Conservation (phyloP, 2,113 vertebrate genomes). For the Clupea harengus region DNA sequence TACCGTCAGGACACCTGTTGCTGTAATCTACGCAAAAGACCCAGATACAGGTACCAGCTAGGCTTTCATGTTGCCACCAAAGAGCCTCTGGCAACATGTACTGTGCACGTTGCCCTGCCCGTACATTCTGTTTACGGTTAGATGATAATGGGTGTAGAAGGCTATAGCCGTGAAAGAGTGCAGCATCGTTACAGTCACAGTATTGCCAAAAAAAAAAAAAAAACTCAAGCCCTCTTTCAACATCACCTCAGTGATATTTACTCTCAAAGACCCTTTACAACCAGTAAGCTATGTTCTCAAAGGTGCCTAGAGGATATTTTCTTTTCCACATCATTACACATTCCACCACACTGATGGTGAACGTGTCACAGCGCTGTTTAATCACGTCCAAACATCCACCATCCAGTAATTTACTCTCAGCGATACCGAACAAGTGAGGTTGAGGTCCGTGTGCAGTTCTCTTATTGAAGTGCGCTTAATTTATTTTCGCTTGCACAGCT, state of each 20-base stretch:
- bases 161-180: not conserved
- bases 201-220: not conserved
- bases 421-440: constrained; percentile 24
- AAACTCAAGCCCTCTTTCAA: not conserved
- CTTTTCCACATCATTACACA: not conserved
- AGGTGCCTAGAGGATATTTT: not conserved
- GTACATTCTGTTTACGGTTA: not conserved
- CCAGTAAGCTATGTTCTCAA: not conserved
- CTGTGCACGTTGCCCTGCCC: not conserved
- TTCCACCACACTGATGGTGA: not conserved
- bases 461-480: constrained; percentile 6
- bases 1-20: constrained; percentile 85
- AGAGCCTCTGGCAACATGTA: not conserved
- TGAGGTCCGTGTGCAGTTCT: not conserved
- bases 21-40: constrained; percentile 87
- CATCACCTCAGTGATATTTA: not conserved
- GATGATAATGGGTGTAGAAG: not conserved
- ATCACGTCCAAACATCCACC: not conserved
- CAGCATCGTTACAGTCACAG: not conserved
- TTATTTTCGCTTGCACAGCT: not conserved
- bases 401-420: not conserved
- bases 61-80: not conserved
- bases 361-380: not conserved
- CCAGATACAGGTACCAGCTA: constrained; percentile 83
- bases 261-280: not conserved